Evolutionary conservation across 2,113 vertebrate genomes (phyloP), one percentile per base, ranked within the genome.

Genomic region (Rhynchomys soricoides): DNA sequence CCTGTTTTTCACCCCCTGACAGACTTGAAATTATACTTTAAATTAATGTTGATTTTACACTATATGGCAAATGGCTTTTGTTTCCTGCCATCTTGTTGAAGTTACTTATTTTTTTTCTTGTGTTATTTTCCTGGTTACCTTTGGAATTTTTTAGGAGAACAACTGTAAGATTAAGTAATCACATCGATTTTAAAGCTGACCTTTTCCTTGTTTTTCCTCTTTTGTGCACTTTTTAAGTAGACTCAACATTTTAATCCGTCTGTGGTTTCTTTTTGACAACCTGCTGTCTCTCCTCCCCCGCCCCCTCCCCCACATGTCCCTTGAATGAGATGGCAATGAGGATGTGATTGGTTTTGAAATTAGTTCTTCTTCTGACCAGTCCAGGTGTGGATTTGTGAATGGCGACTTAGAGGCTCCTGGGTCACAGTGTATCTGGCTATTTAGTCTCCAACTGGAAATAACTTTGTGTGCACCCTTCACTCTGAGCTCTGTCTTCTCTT

Each of bases 101-200:
- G 88, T 17, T 24, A 40, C 96, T 64, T 75, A 93, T 96, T 97
- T 94, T 98, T 98, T 1, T 2, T 3, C 97, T 89, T 94, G 37
- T 90, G 98, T 97, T 97, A 74, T 92, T 98, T 99, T 98, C 98
- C 98, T 98, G 97, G 97, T 97, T 98, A 88, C 98, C 97, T 96
- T 97, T 98, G 98, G 98, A 98, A 98, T 98, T 97, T 97, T 95
- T 98, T 98, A 98, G 97, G 98, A 98, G 98, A 98, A 95, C 97
- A 97, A 52, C 97, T 96, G 9, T 97, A 96, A 98, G 98, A 98
- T 98, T 98, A 98, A 98, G 98, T 98, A 98, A 98, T 94, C 17
- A 91, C 55, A 77, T 94, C 73, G 50, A 62, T 89, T 82, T 97
- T 88, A 24, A 94, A 93, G 87, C 95, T 95, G 37, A 97, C 90